Base-by-base conservation (phyloP, 2,113 vertebrate species). In the Archilochus colubris region DNA sequence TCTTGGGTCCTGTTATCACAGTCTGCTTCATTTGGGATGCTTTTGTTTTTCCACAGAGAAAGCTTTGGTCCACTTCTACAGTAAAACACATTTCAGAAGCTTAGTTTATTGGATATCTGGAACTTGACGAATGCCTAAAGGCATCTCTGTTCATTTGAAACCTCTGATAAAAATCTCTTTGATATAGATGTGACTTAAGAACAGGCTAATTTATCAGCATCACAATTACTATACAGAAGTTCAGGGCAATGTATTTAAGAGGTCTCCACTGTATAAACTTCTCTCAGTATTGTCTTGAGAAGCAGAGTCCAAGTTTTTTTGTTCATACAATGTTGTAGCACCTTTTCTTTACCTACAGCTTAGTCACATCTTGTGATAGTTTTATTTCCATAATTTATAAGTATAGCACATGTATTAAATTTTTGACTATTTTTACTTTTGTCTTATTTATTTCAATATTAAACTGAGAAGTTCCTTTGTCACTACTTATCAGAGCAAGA, bases 371-470 rank as follows among this genome's bases (percentile, higher is more conserved):
- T 87, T 90, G 88, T 92, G 88, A 80, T 94, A 95, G 87, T 85
- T 94, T 94, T 85, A 83, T 94, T 96, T 93, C 82, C 81, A 48
- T 97, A 96, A 97, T 94, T 97, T 97, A 94, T 94, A 91, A 93
- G 61, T 89, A 88, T 93, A 97, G 96, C 76, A 97, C 91, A 92
- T 97, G 86, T 96, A 97, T 96, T 97, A 97, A 96, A 94, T 92
- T 96, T 95, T 91, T 68, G 73, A 90, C 86, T 97, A 75, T 97
- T 97, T 97, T 97, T 96, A 96, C 86, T 88, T 97, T 89, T 96
- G 94, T 97, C 91, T 76, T 97, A 96, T 97, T 97, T 95, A 96
- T 97, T 95, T 97, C 89, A 82, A 96, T 93, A 96, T 97, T 97
- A 95, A 94, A 94, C 54, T 67, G 62, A 94, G 64, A 96, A 75